Evolutionary conservation across 2,113 vertebrate genomes (phyloP), one percentile per base, ranked within the genome.

Genomic region (Petrocephalus microphthalmus): DNA sequence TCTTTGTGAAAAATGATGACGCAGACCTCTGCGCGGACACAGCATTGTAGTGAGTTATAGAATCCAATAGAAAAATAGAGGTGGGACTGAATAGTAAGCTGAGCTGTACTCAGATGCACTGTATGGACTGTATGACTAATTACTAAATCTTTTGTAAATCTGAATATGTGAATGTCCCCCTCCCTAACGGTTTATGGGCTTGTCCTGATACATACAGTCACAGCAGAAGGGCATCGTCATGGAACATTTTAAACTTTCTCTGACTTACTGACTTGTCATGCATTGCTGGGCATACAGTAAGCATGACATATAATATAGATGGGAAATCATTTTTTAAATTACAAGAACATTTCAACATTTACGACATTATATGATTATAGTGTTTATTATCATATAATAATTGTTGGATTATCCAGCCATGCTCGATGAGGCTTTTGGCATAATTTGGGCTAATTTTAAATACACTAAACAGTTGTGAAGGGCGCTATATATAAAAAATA

Each of bases 201-300:
- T 78, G 33, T 19, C 71, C 33, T 78, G 33, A 42, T 78, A 78
- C 71, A 78, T 42, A 71, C 85, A 47, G 42, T 57, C 60, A 74
- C 13, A 37, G 22, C 53, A 20, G 19, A 42, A 78, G 51, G 17
- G 29, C 20, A 33, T 51, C 17, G 52, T 7, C 45, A 51, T 56
- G 47, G 33, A n/a, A 78, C 29, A 56, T 45, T 56, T 45, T 51
- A 64, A 87, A 67, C n/a, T 37, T 13, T 54, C 54, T 37, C 52
- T 87, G 25, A 54, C 15, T 37, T 78, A 29, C 71, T 51, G 22
- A 87, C 42, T 42, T 87, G 91, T 89, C 87, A 20, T 88, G 91
- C 82, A 52, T 6, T 51, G 45, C 47, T 84, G 82, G 82, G n/a
- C n/a, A 52, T 51, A 47, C n/a, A 84, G n/a, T 29, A 52, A 22